Conservation (phyloP, 2,113 vertebrate genomes). For the Orycteropus afer region DNA sequence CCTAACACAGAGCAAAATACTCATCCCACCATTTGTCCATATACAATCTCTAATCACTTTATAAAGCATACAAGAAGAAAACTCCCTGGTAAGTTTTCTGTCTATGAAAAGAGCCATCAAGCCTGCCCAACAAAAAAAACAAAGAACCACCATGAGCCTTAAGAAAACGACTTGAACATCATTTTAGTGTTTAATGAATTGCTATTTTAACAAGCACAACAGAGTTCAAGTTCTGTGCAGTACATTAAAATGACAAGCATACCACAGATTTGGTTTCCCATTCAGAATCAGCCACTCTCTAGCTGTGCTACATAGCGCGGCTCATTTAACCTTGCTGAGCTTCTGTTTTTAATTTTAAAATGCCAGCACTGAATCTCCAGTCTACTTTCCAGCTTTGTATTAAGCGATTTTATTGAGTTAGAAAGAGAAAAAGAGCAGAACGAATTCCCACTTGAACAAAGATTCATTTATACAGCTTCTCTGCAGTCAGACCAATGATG, state of each 20-base stretch:
- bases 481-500: neutral
- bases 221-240: neutral
- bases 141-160: neutral
- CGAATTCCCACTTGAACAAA: neutral
- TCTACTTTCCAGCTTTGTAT: neutral
- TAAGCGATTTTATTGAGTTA: neutral
- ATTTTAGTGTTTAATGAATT: constrained; percentile 20
- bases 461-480: neutral
- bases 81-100: neutral
- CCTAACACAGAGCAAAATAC: constrained; percentile 14
- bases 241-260: neutral
- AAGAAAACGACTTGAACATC: constrained; percentile 1
- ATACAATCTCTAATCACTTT: neutral
- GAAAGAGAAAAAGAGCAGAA: constrained; percentile 8
- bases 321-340: neutral
- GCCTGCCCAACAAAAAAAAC: neutral
- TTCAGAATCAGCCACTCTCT: neutral
- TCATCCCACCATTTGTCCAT: neutral
- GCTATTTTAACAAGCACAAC: neutral
- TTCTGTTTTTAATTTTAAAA: neutral
- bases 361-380: neutral
- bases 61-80: neutral
- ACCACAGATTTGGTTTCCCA: neutral
- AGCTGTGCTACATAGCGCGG: neutral
- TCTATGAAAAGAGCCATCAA: neutral